Evolutionary conservation across 35 echinoderm and acorn worm genomes (phyloP).

Genomic region (Apostichopus californicus): DNA sequence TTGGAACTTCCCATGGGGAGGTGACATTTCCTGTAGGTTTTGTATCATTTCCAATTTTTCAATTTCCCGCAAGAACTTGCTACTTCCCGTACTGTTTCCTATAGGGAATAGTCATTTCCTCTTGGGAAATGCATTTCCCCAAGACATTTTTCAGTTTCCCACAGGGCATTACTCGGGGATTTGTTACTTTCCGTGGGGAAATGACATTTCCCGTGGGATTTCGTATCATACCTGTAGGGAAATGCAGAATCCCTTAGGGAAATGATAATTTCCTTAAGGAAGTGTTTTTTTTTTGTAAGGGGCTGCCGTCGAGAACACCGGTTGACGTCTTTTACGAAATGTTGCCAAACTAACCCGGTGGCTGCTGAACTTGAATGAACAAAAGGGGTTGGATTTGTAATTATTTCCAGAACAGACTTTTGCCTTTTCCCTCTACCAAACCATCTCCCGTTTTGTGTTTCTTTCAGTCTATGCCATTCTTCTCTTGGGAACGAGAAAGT

Average conservation of each 20-base stretch:
- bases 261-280: no score
- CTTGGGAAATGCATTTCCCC: no score
- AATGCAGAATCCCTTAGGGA: no score
- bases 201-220: not conserved
- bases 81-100: not conserved
- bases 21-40: not conserved
- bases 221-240: no score
- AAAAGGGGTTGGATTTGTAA: constrained; percentile 24
- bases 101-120: no score
- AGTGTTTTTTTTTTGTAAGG: no score
- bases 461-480: not conserved
- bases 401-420: not conserved
- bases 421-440: not conserved
- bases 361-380: constrained; percentile 14
- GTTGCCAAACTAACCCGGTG: not conserved
- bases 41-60: not conserved
- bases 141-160: no score
- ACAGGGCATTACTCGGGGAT: no score
- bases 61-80: not conserved
- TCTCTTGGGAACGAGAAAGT: not conserved
- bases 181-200: not conserved
- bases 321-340: not conserved
- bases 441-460: constrained; percentile 39
- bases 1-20: not conserved
- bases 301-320: not conserved